Evolutionary conservation across 2,113 vertebrate species (phyloP).

Genomic region (Microcebus ravelobensis): DNA sequence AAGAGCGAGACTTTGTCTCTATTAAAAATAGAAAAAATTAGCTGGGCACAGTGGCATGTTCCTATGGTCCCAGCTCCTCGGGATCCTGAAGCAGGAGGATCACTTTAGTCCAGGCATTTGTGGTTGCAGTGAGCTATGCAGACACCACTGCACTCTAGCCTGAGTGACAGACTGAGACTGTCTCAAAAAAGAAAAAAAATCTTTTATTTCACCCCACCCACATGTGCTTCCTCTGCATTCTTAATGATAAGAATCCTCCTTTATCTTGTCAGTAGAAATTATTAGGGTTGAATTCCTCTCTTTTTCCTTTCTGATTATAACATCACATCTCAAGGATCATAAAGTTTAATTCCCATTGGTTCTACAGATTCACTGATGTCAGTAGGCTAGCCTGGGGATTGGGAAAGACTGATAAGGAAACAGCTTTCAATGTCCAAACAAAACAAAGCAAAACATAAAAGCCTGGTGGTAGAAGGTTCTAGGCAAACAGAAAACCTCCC

Average conservation of each 20-base stretch:
- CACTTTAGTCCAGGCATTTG: too few relatives aligned
- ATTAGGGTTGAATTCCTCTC: not conserved
- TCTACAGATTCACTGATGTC: not conserved
- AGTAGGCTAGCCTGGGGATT: not conserved
- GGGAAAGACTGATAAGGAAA: not conserved
- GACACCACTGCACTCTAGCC: too few relatives aligned
- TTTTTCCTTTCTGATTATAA: not conserved
- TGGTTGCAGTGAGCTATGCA: too few relatives aligned
- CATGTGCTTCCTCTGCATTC: not conserved
- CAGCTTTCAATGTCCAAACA: conserved; percentile 21
- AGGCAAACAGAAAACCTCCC: conserved; percentile 38
- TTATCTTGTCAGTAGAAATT: conserved; percentile 30
- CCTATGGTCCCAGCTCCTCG: too few relatives aligned
- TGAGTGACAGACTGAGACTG: too few relatives aligned
- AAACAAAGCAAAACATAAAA: conserved; percentile 15
- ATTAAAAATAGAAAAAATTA: too few relatives aligned
- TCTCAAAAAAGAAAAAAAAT: not conserved
- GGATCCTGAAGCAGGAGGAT: too few relatives aligned
- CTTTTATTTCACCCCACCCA: not conserved
- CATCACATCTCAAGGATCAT: conserved; percentile 24
- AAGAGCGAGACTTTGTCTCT: too few relatives aligned
- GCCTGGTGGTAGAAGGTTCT: not conserved
- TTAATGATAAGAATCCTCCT: not conserved
- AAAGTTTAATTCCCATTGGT: not conserved
- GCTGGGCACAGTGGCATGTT: too few relatives aligned